Conservation (phyloP, 2,113 vertebrate species). For the Riparia riparia region DNA sequence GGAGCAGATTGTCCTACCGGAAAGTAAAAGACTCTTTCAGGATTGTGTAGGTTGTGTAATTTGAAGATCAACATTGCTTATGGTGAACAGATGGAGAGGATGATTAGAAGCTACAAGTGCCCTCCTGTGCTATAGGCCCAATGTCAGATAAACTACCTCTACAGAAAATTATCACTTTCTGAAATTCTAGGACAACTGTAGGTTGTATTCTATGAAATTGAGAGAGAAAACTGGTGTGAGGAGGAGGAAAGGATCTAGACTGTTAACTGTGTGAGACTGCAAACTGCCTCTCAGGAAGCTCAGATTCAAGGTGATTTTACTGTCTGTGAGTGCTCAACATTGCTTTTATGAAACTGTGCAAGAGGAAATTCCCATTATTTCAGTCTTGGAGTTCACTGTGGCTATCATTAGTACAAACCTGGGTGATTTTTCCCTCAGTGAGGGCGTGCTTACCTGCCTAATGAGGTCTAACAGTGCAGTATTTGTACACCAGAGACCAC, state of each 20-base stretch:
- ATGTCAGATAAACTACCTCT: conserved; percentile 62
- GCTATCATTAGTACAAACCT: conserved; percentile 8
- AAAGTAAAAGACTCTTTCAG: conserved; percentile 55
- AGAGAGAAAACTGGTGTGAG: conserved; percentile 56
- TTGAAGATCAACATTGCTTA: conserved; percentile 71
- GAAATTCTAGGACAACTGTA: conserved; percentile 70
- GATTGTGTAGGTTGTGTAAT: conserved; percentile 70
- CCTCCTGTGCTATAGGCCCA: conserved; percentile 54
- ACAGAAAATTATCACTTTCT: conserved; percentile 61
- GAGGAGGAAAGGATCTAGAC: conserved; percentile 65
- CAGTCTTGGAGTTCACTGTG: background rate
- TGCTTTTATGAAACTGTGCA: conserved; percentile 25
- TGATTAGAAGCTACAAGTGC: conserved; percentile 68
- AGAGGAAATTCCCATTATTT: conserved; percentile 60
- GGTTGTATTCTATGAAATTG: conserved; percentile 55
- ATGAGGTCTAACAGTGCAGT: background rate
- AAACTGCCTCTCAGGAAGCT: conserved; percentile 57
- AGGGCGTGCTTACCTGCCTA: background rate
- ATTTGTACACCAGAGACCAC: background rate
- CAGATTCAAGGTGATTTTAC: conserved; percentile 54
- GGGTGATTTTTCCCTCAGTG: background rate
- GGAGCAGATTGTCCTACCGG: conserved; percentile 65
- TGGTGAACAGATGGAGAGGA: conserved; percentile 71
- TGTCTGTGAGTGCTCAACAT: background rate
- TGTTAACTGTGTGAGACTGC: conserved; percentile 65